These are phyloP conservation scores for Ectemnius continuus DNA, from an alignment of 2,888 invertebrate species.

Conservation along the genomic window DNA sequence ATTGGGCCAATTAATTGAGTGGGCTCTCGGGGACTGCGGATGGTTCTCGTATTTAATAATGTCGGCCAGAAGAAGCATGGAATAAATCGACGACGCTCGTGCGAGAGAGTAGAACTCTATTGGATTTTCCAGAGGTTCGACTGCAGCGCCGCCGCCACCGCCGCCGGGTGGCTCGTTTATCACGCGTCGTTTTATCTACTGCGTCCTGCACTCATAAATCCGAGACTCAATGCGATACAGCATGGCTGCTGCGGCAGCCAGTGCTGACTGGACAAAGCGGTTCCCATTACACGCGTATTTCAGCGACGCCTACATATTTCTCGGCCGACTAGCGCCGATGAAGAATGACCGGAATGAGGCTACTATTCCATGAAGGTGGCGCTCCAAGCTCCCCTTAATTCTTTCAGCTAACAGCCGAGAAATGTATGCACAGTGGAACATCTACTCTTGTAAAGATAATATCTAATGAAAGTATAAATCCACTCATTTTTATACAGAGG, in stretches of 20 bases:
- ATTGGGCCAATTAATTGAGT: neutral
- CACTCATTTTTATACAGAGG: no score
- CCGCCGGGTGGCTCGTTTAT: neutral
- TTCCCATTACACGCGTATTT: no score
- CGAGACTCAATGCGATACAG: slow-evolving; percentile 1
- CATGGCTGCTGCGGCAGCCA: neutral
- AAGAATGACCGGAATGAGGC: no score
- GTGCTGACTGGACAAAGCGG: no score
- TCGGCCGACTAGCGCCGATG: no score
- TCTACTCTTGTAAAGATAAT: no score
- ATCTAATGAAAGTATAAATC: no score
- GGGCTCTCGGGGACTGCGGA: neutral
- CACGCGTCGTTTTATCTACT: slow-evolving; percentile 7
- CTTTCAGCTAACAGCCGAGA: no score
- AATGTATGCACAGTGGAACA: no score
- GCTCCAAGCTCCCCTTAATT: no score
- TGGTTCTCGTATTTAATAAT: neutral
- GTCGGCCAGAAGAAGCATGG: neutral
- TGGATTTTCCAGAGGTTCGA: slow-evolving; percentile 1
- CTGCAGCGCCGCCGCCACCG: neutral
- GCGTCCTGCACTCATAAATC: neutral
- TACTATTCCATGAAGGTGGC: no score
- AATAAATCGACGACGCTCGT: neutral
- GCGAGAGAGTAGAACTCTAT: neutral
- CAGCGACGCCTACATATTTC: no score